These are phyloP conservation scores for Hylaeus volcanicus DNA, from an alignment of 1,140 invertebrate genomes.

Conservation along the genomic window DNA sequence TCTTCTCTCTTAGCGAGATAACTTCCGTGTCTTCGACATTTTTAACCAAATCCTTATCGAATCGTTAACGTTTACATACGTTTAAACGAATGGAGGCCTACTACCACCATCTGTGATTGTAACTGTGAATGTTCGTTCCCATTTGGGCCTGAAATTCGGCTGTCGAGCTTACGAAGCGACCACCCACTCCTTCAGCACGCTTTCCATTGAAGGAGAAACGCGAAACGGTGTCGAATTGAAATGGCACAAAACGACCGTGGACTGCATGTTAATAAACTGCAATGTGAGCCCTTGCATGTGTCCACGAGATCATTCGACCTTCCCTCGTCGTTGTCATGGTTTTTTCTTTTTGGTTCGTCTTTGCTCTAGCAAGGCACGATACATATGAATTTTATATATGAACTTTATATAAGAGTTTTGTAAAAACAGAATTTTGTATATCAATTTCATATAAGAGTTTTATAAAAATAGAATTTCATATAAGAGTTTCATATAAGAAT, in stretches of 20 bases:
- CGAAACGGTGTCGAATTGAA: conserved; percentile 45
- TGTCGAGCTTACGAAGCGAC: neutral
- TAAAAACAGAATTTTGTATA: too few relatives aligned
- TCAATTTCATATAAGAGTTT: too few relatives aligned
- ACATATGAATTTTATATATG: too few relatives aligned
- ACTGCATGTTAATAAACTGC: conserved; percentile 45
- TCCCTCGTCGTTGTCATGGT: neutral
- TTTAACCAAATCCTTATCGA: neutral
- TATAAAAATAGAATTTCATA: too few relatives aligned
- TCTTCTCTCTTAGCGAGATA: neutral
- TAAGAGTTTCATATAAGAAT: too few relatives aligned
- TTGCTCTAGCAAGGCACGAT: neutral
- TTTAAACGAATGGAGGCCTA: neutral
- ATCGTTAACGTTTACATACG: neutral
- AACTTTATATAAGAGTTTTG: too few relatives aligned
- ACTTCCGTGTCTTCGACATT: neutral
- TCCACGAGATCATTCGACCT: neutral
- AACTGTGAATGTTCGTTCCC: neutral
- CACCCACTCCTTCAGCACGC: neutral
- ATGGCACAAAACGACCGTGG: conserved; percentile 20
- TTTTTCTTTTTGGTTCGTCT: neutral
- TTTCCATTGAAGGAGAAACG: neutral
- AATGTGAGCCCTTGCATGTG: conserved; percentile 12
- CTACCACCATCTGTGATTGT: neutral
- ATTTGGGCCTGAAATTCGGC: neutral